phyloP scores from a whole-genome alignment of 1,140 invertebrate genomes.

The Trissolcus basalis region DNA sequence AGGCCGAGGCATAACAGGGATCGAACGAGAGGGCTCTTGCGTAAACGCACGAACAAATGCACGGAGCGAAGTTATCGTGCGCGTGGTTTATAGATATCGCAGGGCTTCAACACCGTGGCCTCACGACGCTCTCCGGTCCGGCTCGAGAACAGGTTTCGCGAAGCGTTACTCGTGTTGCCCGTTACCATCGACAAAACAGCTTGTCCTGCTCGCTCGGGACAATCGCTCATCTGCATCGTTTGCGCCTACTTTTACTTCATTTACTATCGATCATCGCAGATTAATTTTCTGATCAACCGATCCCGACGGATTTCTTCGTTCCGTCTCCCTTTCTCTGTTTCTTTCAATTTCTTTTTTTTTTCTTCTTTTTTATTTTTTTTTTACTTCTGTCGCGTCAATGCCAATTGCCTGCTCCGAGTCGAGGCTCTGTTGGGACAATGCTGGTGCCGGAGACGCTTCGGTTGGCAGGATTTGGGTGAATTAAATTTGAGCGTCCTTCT shows the following conservation, averaged over 20 bases:
- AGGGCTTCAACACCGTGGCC: slow-evolving; percentile 27
- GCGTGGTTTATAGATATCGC: slow-evolving; percentile 53
- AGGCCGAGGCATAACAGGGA: no score
- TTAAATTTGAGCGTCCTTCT: slow-evolving; percentile 47
- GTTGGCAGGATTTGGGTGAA: slow-evolving; percentile 48
- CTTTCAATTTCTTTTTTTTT: slow-evolving; percentile 15
- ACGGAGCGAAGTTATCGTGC: slow-evolving; percentile 33
- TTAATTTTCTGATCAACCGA: slow-evolving; percentile 61
- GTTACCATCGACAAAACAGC: slow-evolving; percentile 60
- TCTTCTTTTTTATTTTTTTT: not conserved
- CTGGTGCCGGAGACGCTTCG: slow-evolving; percentile 52
- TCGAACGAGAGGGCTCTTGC: no score
- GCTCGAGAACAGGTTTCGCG: slow-evolving; percentile 55
- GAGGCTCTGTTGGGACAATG: slow-evolving; percentile 48
- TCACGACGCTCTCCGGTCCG: slow-evolving; percentile 19
- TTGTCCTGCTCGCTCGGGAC: slow-evolving; percentile 53
- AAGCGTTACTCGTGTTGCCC: slow-evolving; percentile 59
- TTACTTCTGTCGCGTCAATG: no score
- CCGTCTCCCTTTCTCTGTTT: not conserved
- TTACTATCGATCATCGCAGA: slow-evolving; percentile 61
- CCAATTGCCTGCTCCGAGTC: no score
- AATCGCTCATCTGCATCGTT: slow-evolving; percentile 59
- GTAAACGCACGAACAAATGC: slow-evolving; percentile 3
- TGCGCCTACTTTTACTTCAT: slow-evolving; percentile 47
- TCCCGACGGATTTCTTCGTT: slow-evolving; percentile 15